Evolutionary conservation across 2,888 invertebrate genomes (phyloP).

Genomic region (Drosophila prolongata): DNA sequence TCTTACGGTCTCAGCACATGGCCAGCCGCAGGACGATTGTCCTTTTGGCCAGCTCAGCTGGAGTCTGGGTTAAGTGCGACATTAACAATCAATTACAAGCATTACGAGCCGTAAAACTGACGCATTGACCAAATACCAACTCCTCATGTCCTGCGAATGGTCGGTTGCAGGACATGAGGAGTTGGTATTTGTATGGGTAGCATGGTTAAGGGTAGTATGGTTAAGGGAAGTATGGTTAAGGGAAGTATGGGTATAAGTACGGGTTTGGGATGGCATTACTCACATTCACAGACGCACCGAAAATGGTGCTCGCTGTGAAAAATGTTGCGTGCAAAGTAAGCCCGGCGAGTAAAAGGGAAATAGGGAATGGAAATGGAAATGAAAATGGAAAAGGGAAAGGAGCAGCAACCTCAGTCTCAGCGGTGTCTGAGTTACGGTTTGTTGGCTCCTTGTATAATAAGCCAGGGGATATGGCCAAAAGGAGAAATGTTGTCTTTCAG

Average conservation of each 20-base stretch:
- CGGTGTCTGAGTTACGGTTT: slow-evolving; percentile 45
- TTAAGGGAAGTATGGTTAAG: background rate
- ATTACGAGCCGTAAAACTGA: slow-evolving; percentile 71
- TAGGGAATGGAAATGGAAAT: background rate
- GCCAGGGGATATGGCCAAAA: slow-evolving; percentile 26
- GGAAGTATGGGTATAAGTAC: background rate
- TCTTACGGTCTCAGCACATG: slow-evolving; percentile 3
- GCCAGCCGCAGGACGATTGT: slow-evolving; percentile 46
- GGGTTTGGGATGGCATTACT: slow-evolving; percentile 29
- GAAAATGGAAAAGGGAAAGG: slow-evolving; percentile 1
- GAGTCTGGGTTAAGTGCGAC: slow-evolving; percentile 64
- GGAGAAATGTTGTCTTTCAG: slow-evolving; percentile 3
- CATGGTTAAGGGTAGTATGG: background rate
- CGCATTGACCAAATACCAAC: slow-evolving; percentile 59
- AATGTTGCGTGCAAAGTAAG: slow-evolving; percentile 54
- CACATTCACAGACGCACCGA: slow-evolving; percentile 5
- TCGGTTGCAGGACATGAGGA: slow-evolving; percentile 1
- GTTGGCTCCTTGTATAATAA: slow-evolving; percentile 43
- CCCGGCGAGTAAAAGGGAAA: slow-evolving; percentile 10
- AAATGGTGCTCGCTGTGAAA: slow-evolving; percentile 38
- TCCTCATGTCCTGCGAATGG: slow-evolving; percentile 17
- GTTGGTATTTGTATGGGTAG: background rate
- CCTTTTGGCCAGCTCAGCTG: slow-evolving; percentile 45
- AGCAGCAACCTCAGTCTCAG: slow-evolving; percentile 20
- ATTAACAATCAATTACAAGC: slow-evolving; percentile 71